phyloP scores from a whole-genome alignment of 2,888 invertebrate genomes.

The Rhaphigaster nebulosa region DNA sequence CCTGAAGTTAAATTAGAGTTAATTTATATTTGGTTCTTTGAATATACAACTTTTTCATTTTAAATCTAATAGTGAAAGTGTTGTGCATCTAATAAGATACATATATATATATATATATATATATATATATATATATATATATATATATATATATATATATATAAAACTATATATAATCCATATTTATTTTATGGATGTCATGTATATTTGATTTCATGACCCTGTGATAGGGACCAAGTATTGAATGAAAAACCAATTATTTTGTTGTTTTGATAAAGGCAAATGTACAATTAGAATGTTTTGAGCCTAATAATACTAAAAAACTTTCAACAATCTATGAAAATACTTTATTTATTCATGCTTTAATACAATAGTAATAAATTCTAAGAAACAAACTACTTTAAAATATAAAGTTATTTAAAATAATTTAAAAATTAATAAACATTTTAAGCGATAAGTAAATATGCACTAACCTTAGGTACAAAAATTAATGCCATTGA shows the following conservation, averaged over 20 bases:
- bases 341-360: neutral
- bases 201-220: no score
- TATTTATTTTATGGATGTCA: no score
- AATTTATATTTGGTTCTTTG: no score
- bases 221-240: neutral
- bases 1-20: no score
- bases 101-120: no score
- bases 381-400: neutral
- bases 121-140: no score
- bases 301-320: neutral
- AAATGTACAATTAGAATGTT: neutral
- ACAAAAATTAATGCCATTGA: constrained; percentile 99
- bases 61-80: no score
- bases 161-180: no score
- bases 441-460: neutral
- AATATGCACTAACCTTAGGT: constrained; percentile 82
- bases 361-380: neutral
- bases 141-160: no score
- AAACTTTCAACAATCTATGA: neutral
- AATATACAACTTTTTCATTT: no score
- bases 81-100: no score
- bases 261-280: neutral
- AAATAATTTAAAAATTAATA: neutral
- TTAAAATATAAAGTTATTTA: neutral
- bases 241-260: neutral